These are phyloP conservation scores for Rhagologus leucostigma DNA, from an alignment of 2,113 vertebrate species.

Conservation along the genomic window DNA sequence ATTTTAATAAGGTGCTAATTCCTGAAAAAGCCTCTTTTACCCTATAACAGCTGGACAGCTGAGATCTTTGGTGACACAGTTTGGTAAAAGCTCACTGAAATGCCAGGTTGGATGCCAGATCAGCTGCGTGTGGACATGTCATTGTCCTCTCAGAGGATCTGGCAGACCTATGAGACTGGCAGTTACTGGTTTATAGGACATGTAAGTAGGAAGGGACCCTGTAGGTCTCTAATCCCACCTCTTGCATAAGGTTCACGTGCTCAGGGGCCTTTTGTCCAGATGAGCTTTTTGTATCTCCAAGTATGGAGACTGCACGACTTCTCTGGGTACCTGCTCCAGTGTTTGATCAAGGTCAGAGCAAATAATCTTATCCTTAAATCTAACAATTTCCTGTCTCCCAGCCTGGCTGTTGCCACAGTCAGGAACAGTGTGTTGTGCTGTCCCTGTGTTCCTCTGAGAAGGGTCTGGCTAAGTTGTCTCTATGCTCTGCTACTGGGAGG, in stretches of 20 bases:
- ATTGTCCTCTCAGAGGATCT: not conserved
- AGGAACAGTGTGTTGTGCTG: not conserved
- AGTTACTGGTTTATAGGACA: rapidly evolving
- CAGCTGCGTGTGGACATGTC: not conserved
- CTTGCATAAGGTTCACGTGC: not conserved
- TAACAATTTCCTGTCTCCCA: not conserved
- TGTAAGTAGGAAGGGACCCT: not conserved
- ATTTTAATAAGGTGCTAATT: not conserved
- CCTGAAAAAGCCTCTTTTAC: not conserved
- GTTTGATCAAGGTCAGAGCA: not conserved
- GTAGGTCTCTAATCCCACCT: not conserved
- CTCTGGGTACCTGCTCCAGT: not conserved
- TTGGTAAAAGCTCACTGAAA: not conserved
- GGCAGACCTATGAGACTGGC: not conserved
- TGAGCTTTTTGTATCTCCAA: not conserved
- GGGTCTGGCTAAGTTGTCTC: not conserved
- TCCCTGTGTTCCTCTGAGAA: rapidly evolving
- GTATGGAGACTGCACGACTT: not conserved
- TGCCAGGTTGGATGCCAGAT: not conserved
- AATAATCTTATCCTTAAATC: not conserved
- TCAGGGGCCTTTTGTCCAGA: not conserved
- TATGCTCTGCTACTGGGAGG: not conserved
- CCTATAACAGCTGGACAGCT: not conserved
- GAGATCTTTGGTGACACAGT: not conserved
- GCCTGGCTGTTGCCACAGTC: not conserved